Percentiles rank a stretch among this genome's conserved stretches.
Conservation (phyloP, 1,140 invertebrate species). For the Drosophila ficusphila region DNA sequence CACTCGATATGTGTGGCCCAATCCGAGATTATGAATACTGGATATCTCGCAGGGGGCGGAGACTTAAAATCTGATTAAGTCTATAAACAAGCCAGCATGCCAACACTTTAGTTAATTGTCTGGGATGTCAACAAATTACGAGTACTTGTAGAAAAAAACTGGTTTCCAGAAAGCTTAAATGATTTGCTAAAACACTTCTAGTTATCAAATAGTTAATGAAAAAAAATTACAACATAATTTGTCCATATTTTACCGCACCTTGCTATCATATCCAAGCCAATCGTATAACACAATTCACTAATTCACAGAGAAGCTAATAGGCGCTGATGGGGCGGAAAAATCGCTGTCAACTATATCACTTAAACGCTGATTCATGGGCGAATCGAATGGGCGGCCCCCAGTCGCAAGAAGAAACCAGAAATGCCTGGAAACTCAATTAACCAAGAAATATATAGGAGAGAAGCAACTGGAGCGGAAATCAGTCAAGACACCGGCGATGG, state of each 20-base stretch:
- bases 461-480: constrained; percentile 71
- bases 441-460: constrained; percentile 13
- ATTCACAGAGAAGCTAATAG: constrained; percentile 15
- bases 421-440: constrained; percentile 2
- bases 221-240: background rate
- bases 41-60: constrained; percentile 1
- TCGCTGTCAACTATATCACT: constrained; percentile 21
- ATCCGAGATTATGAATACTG: background rate
- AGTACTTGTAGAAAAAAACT: too few species aligned
- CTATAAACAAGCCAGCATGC: background rate
- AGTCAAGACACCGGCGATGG: constrained; percentile 2
- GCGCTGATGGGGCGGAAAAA: constrained; percentile 34
- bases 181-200: too few species aligned
- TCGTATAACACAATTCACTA: background rate
- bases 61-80: background rate
- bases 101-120: background rate
- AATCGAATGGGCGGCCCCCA: background rate
- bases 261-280: too few species aligned
- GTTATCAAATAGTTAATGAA: too few species aligned
- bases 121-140: background rate
- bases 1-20: constrained; percentile 12
- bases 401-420: background rate
- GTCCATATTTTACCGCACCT: too few species aligned
- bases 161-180: background rate
- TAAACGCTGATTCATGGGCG: constrained; percentile 11